A percentile compares a stretch with the other conserved stretches of the same genome.
These are phyloP conservation scores for Hypselothyrea guttata DNA, from an alignment of 2,888 invertebrate species.

Conservation along the genomic window DNA sequence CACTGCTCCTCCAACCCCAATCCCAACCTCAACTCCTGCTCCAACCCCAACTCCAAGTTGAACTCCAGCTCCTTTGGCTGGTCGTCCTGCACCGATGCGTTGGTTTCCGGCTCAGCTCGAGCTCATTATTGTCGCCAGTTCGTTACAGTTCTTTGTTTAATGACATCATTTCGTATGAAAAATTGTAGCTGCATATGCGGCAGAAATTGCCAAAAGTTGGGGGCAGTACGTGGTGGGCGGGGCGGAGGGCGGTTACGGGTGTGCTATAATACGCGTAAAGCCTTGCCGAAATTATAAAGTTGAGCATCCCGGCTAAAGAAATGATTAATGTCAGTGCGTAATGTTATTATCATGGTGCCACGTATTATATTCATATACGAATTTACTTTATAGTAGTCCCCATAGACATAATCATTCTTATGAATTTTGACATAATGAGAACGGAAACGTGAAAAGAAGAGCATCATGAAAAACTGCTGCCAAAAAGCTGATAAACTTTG, in stretches of 20 bases:
- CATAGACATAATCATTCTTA: slow-evolving; percentile 40
- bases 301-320: slow-evolving; percentile 48
- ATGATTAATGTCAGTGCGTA: slow-evolving; percentile 67
- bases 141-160: slow-evolving; percentile 67
- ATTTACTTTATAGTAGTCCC: slow-evolving; percentile 30
- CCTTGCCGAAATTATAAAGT: slow-evolving; percentile 70
- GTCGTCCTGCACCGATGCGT: slow-evolving; percentile 50
- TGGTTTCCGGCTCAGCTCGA: slow-evolving; percentile 33
- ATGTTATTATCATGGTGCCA: slow-evolving; percentile 37
- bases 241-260: slow-evolving; percentile 1
- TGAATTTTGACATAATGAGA: slow-evolving; percentile 65
- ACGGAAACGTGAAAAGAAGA: slow-evolving; percentile 42
- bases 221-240: neutral
- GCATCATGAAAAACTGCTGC: slow-evolving; percentile 10
- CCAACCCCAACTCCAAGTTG: neutral
- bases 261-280: slow-evolving; percentile 23
- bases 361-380: slow-evolving; percentile 24
- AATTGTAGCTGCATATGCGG: slow-evolving; percentile 61
- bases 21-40: neutral
- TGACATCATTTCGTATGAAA: slow-evolving; percentile 75
- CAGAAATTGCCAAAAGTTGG: neutral
- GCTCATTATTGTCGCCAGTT: slow-evolving; percentile 71
- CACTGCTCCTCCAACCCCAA: slow-evolving; percentile 1
- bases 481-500: slow-evolving; percentile 38
- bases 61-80: slow-evolving; percentile 14